Evolutionary conservation across 2,113 vertebrate species (phyloP).

Genomic region (Coregonus clupeaformis): DNA sequence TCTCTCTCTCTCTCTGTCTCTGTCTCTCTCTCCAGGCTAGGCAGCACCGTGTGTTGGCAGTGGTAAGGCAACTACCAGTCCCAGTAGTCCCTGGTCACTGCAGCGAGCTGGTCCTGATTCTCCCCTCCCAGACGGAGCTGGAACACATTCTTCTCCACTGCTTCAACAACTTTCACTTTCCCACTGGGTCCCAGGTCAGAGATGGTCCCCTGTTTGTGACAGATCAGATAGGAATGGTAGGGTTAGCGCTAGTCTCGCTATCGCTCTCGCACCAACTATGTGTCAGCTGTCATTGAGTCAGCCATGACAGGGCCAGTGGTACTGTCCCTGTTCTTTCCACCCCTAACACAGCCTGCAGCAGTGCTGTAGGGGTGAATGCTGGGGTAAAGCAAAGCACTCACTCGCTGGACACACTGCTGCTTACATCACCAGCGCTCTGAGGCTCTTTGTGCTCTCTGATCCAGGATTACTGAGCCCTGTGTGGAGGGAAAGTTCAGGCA

Average conservation of each 20-base stretch:
- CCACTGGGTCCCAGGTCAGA: conserved; percentile 39
- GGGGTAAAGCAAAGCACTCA: conserved; percentile 20
- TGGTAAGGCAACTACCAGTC: background rate
- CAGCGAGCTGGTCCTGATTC: conserved; percentile 12
- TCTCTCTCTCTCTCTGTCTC: background rate
- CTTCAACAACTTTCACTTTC: conserved; percentile 27
- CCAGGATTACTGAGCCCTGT: conserved; percentile 67
- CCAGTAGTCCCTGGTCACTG: conserved; percentile 29
- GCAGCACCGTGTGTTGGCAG: background rate
- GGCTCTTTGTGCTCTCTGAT: conserved; percentile 69
- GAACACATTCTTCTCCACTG: conserved; percentile 48
- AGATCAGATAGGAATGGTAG: background rate
- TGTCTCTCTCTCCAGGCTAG: background rate
- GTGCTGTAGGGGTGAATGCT: conserved; percentile 13
- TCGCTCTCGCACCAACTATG: background rate
- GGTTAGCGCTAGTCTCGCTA: conserved; percentile 5
- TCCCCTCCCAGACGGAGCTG: conserved; percentile 36
- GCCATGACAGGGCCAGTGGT: conserved; percentile 16
- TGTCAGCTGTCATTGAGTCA: conserved; percentile 16
- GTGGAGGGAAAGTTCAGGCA: conserved; percentile 54
- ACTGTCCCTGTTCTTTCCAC: background rate
- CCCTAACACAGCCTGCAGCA: conserved; percentile 22
- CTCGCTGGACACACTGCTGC: conserved; percentile 39
- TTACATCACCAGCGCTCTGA: conserved; percentile 64
- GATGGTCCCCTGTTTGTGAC: conserved; percentile 16